These are phyloP conservation scores for Ormyrus labotus DNA, from an alignment of 2,888 invertebrate genomes.

Conservation along the genomic window DNA sequence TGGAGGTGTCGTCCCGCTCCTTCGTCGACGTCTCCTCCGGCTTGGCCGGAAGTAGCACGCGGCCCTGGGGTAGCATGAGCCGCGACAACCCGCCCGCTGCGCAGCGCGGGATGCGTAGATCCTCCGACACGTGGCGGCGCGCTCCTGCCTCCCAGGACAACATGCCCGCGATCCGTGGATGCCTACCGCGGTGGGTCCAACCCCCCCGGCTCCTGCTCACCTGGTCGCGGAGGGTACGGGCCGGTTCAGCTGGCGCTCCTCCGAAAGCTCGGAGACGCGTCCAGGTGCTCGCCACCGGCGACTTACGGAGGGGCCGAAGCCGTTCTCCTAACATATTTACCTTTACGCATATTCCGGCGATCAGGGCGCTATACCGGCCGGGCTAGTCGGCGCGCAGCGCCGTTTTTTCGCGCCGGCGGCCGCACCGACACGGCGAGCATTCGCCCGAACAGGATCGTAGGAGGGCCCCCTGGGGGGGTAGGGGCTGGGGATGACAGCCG, in stretches of 20 bases:
- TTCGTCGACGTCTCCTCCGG: not conserved
- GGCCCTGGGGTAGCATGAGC: constrained; percentile 48
- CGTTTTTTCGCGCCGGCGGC: no score
- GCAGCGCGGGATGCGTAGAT: constrained; percentile 31
- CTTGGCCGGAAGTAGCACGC: constrained; percentile 46
- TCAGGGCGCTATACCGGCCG: constrained; percentile 48
- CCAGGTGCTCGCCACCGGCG: not conserved
- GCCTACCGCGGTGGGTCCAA: not conserved
- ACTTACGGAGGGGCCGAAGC: not conserved
- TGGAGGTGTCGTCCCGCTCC: constrained; percentile 60
- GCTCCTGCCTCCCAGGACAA: constrained; percentile 62
- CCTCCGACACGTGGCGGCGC: constrained; percentile 66
- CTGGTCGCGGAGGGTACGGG: constrained; percentile 60
- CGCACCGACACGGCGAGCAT: constrained; percentile 60
- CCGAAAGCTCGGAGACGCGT: not conserved
- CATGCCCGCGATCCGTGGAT: constrained; percentile 54
- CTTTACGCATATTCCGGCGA: constrained; percentile 56
- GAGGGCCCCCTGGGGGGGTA: not conserved
- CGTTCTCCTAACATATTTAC: constrained; percentile 53
- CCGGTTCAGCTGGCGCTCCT: constrained; percentile 57
- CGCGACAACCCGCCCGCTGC: not conserved
- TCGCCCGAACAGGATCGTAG: constrained; percentile 62
- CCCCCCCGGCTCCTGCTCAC: constrained; percentile 55
- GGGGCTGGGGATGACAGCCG: not conserved
- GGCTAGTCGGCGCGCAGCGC: not conserved